Evolutionary conservation across 2,888 invertebrate species (phyloP), one percentile per base, ranked within the genome.

Genomic region (Meganola albula): DNA sequence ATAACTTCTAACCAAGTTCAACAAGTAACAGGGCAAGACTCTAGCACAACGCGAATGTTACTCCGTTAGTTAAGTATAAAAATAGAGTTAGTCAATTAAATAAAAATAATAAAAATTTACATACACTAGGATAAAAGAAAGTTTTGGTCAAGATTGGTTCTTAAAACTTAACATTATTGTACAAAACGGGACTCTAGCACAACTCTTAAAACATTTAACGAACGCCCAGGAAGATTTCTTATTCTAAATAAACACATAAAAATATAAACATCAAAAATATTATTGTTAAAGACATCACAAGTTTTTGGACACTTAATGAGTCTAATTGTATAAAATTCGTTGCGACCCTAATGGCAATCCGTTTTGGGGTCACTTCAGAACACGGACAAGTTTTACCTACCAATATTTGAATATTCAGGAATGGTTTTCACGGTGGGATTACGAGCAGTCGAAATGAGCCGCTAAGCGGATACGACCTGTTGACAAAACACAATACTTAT

Each of bases 201-300:
- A 49, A 63, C 57, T 65, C 65, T 64, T 50, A 64, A 74, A 83
- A 84, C 83, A 83, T 79, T 79, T 80, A 54, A 68, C 84, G 77
- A 79, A 82, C 67, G 80, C 75, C 45, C 57, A 47, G 44, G 57
- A 58, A 57, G 61, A 65, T 54, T 56, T 56, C 78, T 76, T 82
- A 83, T 62, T 59, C 73, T 77, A 74, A 74, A 76, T 74, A 83
- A 76, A 83, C 76, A 78, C 83, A 84, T 78, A 80, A 84, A 84
- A 83, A 83, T 83, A 84, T 77, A 79, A 68, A 68, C 70, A 74
- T 82, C 77, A 79, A 76, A 82, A 82, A 82, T 73, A 72, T 84
- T 84, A 84, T 84, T 83, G 84, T 84, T 79, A 76, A 71, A 71
- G 70, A 80, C 82, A 85, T 84, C 84, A 85, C 84, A 85, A 66